Evolutionary conservation across 2,113 vertebrate genomes (phyloP).

Genomic region (Ictalurus furcatus): DNA sequence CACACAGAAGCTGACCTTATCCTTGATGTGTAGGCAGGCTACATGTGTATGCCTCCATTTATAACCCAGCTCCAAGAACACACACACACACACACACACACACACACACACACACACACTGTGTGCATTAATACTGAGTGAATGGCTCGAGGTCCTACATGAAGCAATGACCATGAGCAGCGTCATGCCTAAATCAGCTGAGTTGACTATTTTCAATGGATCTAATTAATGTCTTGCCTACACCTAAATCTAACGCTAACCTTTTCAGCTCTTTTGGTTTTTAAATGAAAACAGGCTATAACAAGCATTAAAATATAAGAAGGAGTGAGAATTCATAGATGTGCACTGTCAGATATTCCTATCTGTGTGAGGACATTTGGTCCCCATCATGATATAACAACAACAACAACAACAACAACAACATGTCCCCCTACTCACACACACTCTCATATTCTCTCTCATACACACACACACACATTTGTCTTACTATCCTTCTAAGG

Average conservation of each 20-base stretch:
- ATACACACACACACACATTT: too few relatives aligned
- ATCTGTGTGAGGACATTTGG: not conserved
- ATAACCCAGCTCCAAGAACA: not conserved
- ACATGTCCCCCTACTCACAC: not conserved
- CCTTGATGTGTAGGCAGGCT: not conserved
- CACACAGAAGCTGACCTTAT: not conserved
- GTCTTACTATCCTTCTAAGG: too few relatives aligned
- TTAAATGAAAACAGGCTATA: not conserved
- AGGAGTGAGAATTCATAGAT: not conserved
- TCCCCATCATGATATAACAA: not conserved
- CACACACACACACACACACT: constrained; percentile 37
- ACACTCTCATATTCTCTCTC: not conserved
- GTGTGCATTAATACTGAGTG: not conserved
- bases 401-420: too few relatives aligned
- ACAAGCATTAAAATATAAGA: not conserved
- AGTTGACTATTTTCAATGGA: not conserved
- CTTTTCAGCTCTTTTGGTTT: not conserved
- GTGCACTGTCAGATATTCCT: not conserved
- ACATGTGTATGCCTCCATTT: constrained; percentile 16
- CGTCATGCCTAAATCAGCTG: not conserved
- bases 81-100: constrained; percentile 26
- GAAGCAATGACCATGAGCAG: not conserved
- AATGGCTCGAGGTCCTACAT: not conserved
- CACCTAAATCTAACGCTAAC: not conserved
- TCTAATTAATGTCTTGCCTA: not conserved